Evolutionary conservation across 2,113 vertebrate genomes (phyloP), one percentile per base, ranked within the genome.

Genomic region (Bujurquina vittata): DNA sequence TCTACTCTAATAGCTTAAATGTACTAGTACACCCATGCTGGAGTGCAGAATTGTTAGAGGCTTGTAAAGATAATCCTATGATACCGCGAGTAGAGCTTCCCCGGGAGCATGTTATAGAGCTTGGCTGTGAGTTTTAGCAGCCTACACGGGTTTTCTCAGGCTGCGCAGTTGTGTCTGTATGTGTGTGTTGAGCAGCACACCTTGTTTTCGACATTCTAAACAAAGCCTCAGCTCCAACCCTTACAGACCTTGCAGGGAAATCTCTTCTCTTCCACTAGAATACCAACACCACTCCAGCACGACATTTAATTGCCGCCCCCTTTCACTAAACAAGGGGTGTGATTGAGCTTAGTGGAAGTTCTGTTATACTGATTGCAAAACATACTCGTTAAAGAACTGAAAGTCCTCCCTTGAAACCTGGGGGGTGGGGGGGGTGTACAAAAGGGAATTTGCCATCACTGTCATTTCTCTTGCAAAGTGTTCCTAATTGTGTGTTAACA

Each of bases 401-500:
- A 77, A 86, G 82, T 85, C 79, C 55, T 90, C 88, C 81, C 83
- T 62, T 75, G 80, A 86, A 91, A 92, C 85, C 80, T 59, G 55
- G 33, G 1, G 33, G 6, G 33, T 7, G 33, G 6, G 35, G 35
- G 35, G 8, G 35, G 35, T 8, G 35, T 37, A 37, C 35, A 37
- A 37, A 37, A 60, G 20, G 58, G 65, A 86, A 81, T 77, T 69
- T 87, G 61, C 73, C 57, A 86, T 91, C 87, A 85, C 81, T 35
- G 76, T 37, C 14, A 1, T 84, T 85, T 89, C 79, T 83, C 52
- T 80, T 9, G 17, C 84, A 87, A 88, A 86, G 72, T 85, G 79
- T 62, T 83, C 77, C 58, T 92, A 92, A 94, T 94, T 91, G 89
- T 88, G 65, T 55, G 49, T 83, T 89, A 86, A 91, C 86, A 92